Conservation (phyloP, 2,797 vertebrate genomes). For the Karalla daura region DNA sequence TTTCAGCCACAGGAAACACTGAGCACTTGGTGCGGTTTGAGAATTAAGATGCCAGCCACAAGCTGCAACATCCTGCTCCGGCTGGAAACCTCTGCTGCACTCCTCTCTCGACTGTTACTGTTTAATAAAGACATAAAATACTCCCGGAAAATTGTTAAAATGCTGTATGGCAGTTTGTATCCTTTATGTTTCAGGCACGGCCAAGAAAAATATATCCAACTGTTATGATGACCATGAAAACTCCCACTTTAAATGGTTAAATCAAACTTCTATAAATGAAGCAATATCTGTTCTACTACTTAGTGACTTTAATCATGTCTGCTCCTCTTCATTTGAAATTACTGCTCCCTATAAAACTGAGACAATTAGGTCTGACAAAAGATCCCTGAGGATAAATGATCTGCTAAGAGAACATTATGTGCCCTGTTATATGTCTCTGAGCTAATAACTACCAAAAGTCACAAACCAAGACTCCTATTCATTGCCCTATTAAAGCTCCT, state of each 20-base stretch:
- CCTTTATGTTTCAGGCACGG: background rate
- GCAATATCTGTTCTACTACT: conserved; percentile 8
- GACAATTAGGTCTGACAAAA: conserved; percentile 61
- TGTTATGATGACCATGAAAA: background rate
- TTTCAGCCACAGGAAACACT: background rate
- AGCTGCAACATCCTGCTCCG: background rate
- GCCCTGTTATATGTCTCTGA: conserved; percentile 47
- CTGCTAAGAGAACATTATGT: conserved; percentile 58
- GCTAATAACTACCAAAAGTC: conserved; percentile 43
- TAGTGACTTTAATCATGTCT: conserved; percentile 51
- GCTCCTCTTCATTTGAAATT: conserved; percentile 45
- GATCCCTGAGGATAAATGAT: conserved; percentile 60
- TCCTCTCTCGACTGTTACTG: background rate
- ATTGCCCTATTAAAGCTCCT: conserved; percentile 18
- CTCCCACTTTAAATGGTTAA: background rate
- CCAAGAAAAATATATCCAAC: background rate
- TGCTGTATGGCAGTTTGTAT: background rate
- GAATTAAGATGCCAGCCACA: background rate
- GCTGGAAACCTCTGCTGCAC: background rate
- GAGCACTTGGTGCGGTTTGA: too few relatives aligned
- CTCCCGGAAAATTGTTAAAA: background rate
- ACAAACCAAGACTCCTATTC: conserved; percentile 31
- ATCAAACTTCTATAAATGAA: conserved; percentile 17
- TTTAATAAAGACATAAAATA: conserved; percentile 12
- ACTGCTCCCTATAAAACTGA: conserved; percentile 48